Conservation (phyloP, 2,888 invertebrate species). For the Archaeoteleia sp. region DNA sequence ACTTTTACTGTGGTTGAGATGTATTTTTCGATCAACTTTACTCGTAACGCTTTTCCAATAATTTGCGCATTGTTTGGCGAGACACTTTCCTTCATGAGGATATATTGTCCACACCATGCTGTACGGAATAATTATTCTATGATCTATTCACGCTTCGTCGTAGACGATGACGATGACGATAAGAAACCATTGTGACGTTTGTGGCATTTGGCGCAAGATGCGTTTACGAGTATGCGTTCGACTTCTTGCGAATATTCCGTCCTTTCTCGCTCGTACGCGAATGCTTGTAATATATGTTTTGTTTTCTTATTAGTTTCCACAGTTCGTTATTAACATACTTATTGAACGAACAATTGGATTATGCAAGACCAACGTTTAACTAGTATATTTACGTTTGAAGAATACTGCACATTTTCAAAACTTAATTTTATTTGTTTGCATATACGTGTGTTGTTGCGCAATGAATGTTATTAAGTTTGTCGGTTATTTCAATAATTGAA, state of each 20-base stretch:
- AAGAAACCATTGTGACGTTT: slow-evolving; percentile 11
- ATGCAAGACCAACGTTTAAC: slow-evolving; percentile 41
- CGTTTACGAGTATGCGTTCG: slow-evolving; percentile 16
- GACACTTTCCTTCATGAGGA: too few relatives aligned
- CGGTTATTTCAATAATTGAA: too few relatives aligned
- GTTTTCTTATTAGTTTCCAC: slow-evolving; percentile 36
- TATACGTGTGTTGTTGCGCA: too few relatives aligned
- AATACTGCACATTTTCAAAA: too few relatives aligned
- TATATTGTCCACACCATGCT: too few relatives aligned
- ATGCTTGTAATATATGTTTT: slow-evolving; percentile 21
- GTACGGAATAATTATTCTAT: slow-evolving; percentile 6
- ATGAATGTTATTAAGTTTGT: too few relatives aligned
- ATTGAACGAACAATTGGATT: slow-evolving; percentile 40
- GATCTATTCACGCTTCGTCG: slow-evolving; percentile 20
- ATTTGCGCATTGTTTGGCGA: too few relatives aligned
- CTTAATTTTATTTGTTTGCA: too few relatives aligned
- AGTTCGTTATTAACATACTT: slow-evolving; percentile 39
- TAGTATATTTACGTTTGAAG: slow-evolving; percentile 16
- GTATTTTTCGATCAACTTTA: too few relatives aligned
- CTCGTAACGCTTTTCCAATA: too few relatives aligned
- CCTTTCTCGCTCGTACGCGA: slow-evolving; percentile 29
- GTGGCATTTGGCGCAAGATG: slow-evolving; percentile 22
- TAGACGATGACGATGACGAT: slow-evolving; percentile 1
- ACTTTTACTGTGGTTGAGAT: too few relatives aligned
- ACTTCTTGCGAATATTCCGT: slow-evolving; percentile 14